Base-by-base conservation (phyloP, 1,140 invertebrate species). In the Drosophila miranda region DNA sequence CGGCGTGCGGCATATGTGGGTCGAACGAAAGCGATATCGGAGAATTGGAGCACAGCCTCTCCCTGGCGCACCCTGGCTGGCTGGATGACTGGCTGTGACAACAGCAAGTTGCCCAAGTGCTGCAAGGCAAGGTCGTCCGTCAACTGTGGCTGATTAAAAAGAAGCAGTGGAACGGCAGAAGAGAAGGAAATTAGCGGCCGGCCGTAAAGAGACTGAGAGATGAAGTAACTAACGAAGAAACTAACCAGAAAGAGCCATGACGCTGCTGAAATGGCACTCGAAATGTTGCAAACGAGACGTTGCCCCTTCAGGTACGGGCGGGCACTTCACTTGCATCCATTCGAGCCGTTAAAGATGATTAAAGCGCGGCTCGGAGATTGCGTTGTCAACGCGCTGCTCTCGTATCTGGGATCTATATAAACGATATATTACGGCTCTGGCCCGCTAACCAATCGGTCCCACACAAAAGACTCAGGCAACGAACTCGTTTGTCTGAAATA, bases 401-500 rank as follows among this genome's bases (percentile, higher is more conserved):
- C 48, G 30, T 60, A 63, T 71, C 52, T 76, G 38, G 28, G 43
- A 58, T 48, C 44, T 60, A 60, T 63, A 59, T 59, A 45, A 51
- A 73, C 68, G 46, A 41, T 28, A 68, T 34, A 60, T 71, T 71
- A 71, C 52, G 42, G 49, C 50, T 72, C 57, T 34, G 48, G 44
- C 6, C 52, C 34, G 16, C 38, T 34, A 42, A 48, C 11, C 45
- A 64, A 50, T 62, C 34, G 41, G 34, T 26, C 11, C 4, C 4
- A 57, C 71, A 79, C 69, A 61, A 77, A 79, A 87, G 81, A 86
- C 64, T 78, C 50, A 50, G 70, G 66, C 74, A 67, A 78, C 81
- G 78, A 86, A 86, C 82, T 82, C 44, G 78, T 62, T 87, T 72
- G 28, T 34, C 46, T 43, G 34, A 30, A 44, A 46, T 51, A 28